Evolutionary conservation across 2,888 invertebrate genomes (phyloP).

Genomic region (Crossocerus cetratus): DNA sequence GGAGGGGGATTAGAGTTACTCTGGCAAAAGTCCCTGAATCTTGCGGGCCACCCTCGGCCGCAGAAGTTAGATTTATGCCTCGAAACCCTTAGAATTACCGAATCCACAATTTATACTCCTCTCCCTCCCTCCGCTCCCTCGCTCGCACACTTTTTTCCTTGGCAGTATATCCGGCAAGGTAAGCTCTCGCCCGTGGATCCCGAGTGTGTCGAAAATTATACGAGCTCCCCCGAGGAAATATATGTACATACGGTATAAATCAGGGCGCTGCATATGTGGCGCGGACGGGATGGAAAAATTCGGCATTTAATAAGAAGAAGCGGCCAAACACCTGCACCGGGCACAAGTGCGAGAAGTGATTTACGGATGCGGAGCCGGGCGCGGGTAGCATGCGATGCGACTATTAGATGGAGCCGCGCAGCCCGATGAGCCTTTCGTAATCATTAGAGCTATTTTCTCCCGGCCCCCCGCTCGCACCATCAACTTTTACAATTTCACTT

Average conservation of each 20-base stretch:
- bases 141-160: too few species aligned
- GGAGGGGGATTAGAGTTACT: constrained; percentile 71
- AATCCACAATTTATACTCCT: constrained; percentile 70
- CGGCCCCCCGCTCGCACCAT: not conserved
- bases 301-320: constrained; percentile 2
- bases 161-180: too few species aligned
- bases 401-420: constrained; percentile 32
- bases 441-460: constrained; percentile 40
- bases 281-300: not conserved
- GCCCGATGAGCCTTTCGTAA: constrained; percentile 39
- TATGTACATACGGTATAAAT: constrained; percentile 5
- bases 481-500: constrained; percentile 17
- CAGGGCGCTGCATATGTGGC: not conserved
- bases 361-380: constrained; percentile 7
- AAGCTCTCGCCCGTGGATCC: constrained; percentile 8
- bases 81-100: constrained; percentile 72
- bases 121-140: constrained; percentile 29
- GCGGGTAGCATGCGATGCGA: constrained; percentile 39
- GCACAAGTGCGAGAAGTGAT: not conserved
- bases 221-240: not conserved
- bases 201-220: constrained; percentile 22
- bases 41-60: constrained; percentile 68
- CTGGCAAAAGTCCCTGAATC: constrained; percentile 74
- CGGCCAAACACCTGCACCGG: not conserved
- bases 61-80: constrained; percentile 74